A percentile compares a stretch with the other conserved stretches of the same genome.
These are phyloP conservation scores for Heliconius nattereri DNA, from an alignment of 1,140 invertebrate genomes.

Conservation along the genomic window DNA sequence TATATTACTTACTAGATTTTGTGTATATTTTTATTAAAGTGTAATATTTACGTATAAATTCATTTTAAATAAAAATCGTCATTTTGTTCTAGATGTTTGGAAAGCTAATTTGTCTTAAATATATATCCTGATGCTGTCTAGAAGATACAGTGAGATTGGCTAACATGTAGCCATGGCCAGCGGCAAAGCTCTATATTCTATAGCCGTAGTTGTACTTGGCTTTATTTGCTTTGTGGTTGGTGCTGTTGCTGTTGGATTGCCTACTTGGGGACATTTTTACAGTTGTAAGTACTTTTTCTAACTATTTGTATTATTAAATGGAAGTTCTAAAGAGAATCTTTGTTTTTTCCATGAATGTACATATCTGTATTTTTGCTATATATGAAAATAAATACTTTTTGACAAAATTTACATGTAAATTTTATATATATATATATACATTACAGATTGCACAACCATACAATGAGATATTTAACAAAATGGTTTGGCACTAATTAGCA, in stretches of 20 bases:
- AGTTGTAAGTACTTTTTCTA: constrained; percentile 79
- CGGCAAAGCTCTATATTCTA: constrained; percentile 84
- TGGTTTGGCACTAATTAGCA: not conserved
- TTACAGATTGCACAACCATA: not conserved
- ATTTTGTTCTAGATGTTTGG: constrained; percentile 47
- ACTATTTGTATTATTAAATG: not conserved
- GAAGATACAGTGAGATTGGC: constrained; percentile 55
- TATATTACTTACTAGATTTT: constrained; percentile 6
- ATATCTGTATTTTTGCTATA: not conserved
- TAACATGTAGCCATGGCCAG: constrained; percentile 80
- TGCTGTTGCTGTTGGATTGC: constrained; percentile 87
- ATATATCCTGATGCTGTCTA: constrained; percentile 61
- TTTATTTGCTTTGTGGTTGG: constrained; percentile 89
- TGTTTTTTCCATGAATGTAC: too few species aligned
- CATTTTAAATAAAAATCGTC: not conserved
- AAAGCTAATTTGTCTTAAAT: constrained; percentile 33
- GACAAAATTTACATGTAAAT: not conserved
- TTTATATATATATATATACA: not conserved
- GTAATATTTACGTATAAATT: not conserved
- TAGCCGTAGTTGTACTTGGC: constrained; percentile 87
- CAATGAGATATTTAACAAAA: not conserved
- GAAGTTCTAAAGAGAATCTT: too few species aligned
- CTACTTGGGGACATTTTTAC: constrained; percentile 90
- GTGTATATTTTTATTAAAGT: not conserved
- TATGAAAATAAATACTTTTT: not conserved